Percentiles rank a stretch among this genome's conserved stretches.
phyloP scores from a whole-genome alignment of 2,888 invertebrate genomes.

The Xanthorhoe designata region DNA sequence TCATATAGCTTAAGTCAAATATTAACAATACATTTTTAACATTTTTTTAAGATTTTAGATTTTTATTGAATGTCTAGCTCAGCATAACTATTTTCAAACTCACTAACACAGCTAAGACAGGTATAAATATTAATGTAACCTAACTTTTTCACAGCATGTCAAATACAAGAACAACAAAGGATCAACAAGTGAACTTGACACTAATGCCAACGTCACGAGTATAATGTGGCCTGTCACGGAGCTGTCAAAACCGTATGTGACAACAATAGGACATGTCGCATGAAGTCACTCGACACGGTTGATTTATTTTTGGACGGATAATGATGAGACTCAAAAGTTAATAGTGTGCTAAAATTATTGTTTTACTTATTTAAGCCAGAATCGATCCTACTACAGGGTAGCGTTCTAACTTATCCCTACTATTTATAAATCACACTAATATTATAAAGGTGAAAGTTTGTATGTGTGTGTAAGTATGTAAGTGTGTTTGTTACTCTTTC shows the following conservation, averaged over 20 bases:
- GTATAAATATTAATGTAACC: conserved; percentile 20
- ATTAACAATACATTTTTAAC: too few species aligned
- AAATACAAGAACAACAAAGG: conserved; percentile 37
- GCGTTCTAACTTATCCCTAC: too few species aligned
- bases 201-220: conserved; percentile 38
- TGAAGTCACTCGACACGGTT: conserved; percentile 23
- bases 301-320: conserved; percentile 23
- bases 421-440: too few species aligned
- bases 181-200: conserved; percentile 44
- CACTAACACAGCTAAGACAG: conserved; percentile 12
- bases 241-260: conserved; percentile 39
- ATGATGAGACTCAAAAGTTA: neutral
- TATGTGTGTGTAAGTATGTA: too few species aligned
- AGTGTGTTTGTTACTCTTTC: too few species aligned
- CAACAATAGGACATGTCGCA: conserved; percentile 36
- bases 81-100: conserved; percentile 10
- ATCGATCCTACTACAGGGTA: too few species aligned
- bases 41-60: too few species aligned
- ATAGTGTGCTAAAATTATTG: neutral
- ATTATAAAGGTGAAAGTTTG: too few species aligned
- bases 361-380: neutral
- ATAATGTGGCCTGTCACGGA: conserved; percentile 38
- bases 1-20: too few species aligned
- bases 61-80: neutral
- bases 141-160: conserved; percentile 18